Evolutionary conservation across 2,113 vertebrate species (phyloP), one percentile per base, ranked within the genome.

Genomic region (Anolis sagrei): DNA sequence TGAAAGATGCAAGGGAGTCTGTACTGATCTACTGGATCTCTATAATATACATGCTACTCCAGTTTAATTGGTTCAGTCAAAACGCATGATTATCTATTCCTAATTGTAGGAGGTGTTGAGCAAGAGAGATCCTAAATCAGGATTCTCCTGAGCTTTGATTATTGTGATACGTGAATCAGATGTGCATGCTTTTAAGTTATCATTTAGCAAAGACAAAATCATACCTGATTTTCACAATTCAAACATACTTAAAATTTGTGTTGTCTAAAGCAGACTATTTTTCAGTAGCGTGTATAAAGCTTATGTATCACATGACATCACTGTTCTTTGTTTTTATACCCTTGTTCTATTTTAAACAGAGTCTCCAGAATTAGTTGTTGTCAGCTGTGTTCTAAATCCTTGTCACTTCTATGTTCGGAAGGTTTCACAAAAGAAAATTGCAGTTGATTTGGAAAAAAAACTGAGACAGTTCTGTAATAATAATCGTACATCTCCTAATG

Each of bases 321-420:
- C 6, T 48, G 27, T 64, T 44, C 14, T 32, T 62, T 66, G 2
- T 88, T 16, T 73, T 78, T 54, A 10, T 79, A 88, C 79, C 66
- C 74, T 82, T 54, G 39, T 78, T 62, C 86, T 91, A 29, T 90
- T 29, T 77, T 87, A 16, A 81, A 48, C 82, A 96, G 96, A 79
- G 89, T 92, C 89, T 48, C 82, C 93, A 87, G 96, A 97, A 81
- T 95, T 97, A 83, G 98, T 99, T 91, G 91, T 97, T 23, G 96
- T 98, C 66, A 97, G 94, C 77, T 96, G 97, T 48, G 92, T 99
- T 66, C 89, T 97, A 94, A 97, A 97, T 93, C 98, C 98, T 7
- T 97, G 95, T 92, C 96, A 98, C 90, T 99, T 99, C 94, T 99
- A 98, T 14, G 29, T 99, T 79, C 95, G 86, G n/a, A 97, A 96